Evolutionary conservation across 2,888 invertebrate species (phyloP).

Genomic region (Loripinus fragilis): DNA sequence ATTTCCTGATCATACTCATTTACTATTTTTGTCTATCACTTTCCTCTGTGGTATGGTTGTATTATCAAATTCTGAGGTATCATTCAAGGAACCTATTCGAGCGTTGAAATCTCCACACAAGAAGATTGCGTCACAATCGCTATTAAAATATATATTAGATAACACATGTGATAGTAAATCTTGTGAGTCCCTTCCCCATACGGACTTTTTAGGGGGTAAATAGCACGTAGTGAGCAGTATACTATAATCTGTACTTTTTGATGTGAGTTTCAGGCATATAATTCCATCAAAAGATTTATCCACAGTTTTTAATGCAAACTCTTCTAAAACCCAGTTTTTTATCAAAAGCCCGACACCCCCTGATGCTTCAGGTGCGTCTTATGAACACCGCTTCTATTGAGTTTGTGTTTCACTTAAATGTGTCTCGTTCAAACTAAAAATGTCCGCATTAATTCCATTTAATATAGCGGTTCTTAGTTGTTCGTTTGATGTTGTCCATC

Average conservation of each 20-base stretch:
- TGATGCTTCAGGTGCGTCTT: not conserved
- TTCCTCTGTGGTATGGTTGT: no score
- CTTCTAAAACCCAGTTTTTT: not conserved
- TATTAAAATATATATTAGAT: not conserved
- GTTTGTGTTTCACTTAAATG: not conserved
- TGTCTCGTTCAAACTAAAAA: not conserved
- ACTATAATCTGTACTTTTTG: not conserved
- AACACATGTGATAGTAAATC: not conserved
- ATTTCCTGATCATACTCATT: no score
- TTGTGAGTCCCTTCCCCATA: not conserved
- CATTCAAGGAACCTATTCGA: not conserved
- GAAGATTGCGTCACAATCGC: not conserved
- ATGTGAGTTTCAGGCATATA: not conserved
- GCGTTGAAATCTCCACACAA: constrained; percentile 9
- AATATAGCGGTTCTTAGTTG: not conserved
- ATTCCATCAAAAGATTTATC: not conserved
- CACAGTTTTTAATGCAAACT: not conserved
- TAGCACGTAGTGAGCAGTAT: not conserved
- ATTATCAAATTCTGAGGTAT: not conserved
- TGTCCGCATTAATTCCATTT: not conserved
- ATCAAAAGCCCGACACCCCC: not conserved
- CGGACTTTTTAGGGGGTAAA: not conserved
- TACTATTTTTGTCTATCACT: constrained; percentile 23
- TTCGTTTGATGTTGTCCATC: not conserved
- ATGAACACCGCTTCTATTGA: not conserved